Conservation (phyloP, 2,888 invertebrate genomes). For the Hesperia comma region DNA sequence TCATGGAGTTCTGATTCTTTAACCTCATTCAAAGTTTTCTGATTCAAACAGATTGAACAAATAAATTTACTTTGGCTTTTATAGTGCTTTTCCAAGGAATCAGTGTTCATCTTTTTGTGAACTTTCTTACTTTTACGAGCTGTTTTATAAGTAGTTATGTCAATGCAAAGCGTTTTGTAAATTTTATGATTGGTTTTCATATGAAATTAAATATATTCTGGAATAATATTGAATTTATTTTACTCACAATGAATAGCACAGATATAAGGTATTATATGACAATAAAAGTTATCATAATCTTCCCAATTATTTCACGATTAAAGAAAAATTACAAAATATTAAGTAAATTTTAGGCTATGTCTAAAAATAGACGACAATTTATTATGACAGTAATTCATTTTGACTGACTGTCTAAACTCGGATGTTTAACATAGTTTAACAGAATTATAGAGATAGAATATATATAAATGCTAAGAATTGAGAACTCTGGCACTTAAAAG, state of each 20-base stretch:
- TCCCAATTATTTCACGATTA: neutral
- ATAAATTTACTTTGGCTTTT: conserved; percentile 51
- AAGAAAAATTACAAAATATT: neutral
- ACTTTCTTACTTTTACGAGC: conserved; percentile 21
- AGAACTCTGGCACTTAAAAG: neutral
- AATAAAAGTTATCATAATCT: neutral
- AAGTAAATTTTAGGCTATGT: neutral
- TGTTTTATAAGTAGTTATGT: conserved; percentile 62
- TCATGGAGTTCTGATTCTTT: conserved; percentile 37
- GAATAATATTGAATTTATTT: conserved; percentile 10
- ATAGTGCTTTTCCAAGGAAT: conserved; percentile 27
- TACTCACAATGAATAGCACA: neutral
- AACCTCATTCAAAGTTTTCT: conserved; percentile 33
- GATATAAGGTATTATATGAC: conserved; percentile 10
- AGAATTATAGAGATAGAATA: no score
- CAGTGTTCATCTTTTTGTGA: conserved; percentile 42
- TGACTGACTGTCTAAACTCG: no score
- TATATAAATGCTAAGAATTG: neutral
- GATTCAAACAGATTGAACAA: conserved; percentile 66
- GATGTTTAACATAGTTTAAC: no score
- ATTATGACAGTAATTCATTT: neutral
- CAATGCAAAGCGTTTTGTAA: conserved; percentile 56
- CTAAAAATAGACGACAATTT: conserved; percentile 13
- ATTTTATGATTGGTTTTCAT: conserved; percentile 58
- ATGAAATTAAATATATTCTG: conserved; percentile 43